Evolutionary conservation across 1,140 invertebrate genomes (phyloP).

Genomic region (Drosophila hydei): DNA sequence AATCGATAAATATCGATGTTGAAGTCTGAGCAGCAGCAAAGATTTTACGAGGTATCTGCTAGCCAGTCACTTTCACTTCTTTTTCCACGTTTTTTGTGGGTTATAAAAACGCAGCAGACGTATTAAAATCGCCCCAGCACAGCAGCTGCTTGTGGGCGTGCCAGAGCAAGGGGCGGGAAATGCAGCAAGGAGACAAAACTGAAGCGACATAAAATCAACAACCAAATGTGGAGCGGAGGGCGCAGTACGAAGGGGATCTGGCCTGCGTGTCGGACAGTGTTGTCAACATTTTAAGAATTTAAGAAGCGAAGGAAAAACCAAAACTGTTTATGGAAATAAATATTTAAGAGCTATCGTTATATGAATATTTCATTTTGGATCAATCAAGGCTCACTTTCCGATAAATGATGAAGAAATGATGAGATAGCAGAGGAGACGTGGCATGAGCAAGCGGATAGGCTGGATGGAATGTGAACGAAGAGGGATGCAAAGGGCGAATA

Average conservation of each 20-base stretch:
- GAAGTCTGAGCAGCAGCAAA: not conserved
- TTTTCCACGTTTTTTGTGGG: conserved; percentile 13
- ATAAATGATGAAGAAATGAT: too few relatives aligned
- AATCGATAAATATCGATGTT: too few relatives aligned
- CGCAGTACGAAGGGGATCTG: not conserved
- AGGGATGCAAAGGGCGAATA: too few relatives aligned
- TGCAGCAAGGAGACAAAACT: conserved; percentile 18
- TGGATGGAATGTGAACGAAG: not conserved
- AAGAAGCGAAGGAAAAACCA: too few relatives aligned
- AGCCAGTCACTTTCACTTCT: not conserved
- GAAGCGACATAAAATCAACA: conserved; percentile 52
- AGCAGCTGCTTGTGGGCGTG: conserved; percentile 13
- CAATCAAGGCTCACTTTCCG: too few relatives aligned
- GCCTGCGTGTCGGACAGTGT: not conserved
- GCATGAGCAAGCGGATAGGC: not conserved
- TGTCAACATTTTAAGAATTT: not conserved
- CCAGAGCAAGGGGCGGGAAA: not conserved
- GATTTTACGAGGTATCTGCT: not conserved
- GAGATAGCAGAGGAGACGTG: not conserved
- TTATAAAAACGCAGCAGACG: conserved; percentile 42
- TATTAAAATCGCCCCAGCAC: conserved; percentile 37
- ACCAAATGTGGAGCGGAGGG: conserved; percentile 2
- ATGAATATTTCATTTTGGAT: too few relatives aligned
- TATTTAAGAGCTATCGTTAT: too few relatives aligned
- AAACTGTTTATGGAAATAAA: too few relatives aligned